Percentiles rank a stretch among this genome's conserved stretches.
phyloP scores from a whole-genome alignment of 1,140 invertebrate species.

The Dendrolimus punctatus region DNA sequence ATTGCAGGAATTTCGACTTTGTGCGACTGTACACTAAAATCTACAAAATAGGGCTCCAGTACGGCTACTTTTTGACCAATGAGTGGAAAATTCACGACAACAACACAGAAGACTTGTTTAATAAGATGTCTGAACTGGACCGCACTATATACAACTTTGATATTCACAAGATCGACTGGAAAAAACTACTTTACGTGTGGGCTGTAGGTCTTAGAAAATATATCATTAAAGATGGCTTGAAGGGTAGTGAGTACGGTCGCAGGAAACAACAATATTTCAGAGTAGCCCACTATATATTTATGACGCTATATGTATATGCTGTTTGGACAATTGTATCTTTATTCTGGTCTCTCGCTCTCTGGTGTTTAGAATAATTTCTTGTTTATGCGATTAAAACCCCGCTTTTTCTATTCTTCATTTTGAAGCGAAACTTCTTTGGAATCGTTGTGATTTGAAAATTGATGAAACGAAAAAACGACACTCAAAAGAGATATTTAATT shows the following conservation, averaged over 20 bases:
- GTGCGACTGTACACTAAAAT: slow-evolving; percentile 17
- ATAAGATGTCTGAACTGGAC: slow-evolving; percentile 13
- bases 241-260: slow-evolving; percentile 6
- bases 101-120: slow-evolving; percentile 8
- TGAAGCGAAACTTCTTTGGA: too few relatives aligned
- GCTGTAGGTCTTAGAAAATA: slow-evolving; percentile 18
- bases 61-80: slow-evolving; percentile 15
- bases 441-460: too few relatives aligned
- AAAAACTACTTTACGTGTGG: slow-evolving; percentile 9
- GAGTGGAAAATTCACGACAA: slow-evolving; percentile 17
- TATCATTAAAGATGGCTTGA: slow-evolving; percentile 20
- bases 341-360: too few relatives aligned
- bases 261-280: slow-evolving; percentile 16
- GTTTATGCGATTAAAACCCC: too few relatives aligned
- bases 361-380: too few relatives aligned
- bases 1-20: slow-evolving; percentile 12
- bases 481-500: too few relatives aligned
- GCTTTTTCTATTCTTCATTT: too few relatives aligned
- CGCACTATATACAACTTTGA: slow-evolving; percentile 19
- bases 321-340: too few relatives aligned
- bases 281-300: slow-evolving; percentile 5
- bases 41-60: slow-evolving; percentile 10
- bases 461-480: too few relatives aligned
- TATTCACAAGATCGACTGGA: slow-evolving; percentile 6
- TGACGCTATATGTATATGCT: slow-evolving; percentile 9